phyloP scores from a whole-genome alignment of 2,797 vertebrate species.

The Threskiornis aethiopicus region DNA sequence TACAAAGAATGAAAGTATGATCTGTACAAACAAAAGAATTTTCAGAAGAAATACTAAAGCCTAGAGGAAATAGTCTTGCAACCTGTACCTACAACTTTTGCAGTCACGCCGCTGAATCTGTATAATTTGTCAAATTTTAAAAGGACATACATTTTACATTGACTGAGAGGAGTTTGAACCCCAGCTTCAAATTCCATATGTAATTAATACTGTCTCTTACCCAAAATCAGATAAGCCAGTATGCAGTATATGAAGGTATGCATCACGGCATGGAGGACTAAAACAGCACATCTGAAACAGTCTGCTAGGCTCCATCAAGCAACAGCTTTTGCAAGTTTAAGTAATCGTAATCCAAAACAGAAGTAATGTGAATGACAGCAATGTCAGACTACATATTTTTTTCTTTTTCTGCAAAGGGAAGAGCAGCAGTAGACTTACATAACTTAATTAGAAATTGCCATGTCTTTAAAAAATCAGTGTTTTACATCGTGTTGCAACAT shows the following conservation, averaged over 20 bases:
- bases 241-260: background rate
- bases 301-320: background rate
- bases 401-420: background rate
- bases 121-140: background rate
- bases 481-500: background rate
- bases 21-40: background rate
- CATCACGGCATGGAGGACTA: background rate
- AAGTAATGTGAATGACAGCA: background rate
- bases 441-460: background rate
- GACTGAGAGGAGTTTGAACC: background rate
- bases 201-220: background rate
- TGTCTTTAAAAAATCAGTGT: background rate
- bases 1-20: background rate
- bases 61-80: background rate
- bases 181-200: background rate
- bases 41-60: background rate
- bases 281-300: background rate
- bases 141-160: background rate
- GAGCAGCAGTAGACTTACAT: background rate
- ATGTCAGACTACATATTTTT: background rate
- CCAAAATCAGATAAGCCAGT: background rate
- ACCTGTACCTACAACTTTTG: rapidly evolving
- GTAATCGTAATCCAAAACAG: background rate
- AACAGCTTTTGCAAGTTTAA: background rate
- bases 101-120: background rate